A percentile compares a stretch with the other conserved stretches of the same genome.
Conservation (phyloP, 2,888 invertebrate species). For the Agelastica alni region DNA sequence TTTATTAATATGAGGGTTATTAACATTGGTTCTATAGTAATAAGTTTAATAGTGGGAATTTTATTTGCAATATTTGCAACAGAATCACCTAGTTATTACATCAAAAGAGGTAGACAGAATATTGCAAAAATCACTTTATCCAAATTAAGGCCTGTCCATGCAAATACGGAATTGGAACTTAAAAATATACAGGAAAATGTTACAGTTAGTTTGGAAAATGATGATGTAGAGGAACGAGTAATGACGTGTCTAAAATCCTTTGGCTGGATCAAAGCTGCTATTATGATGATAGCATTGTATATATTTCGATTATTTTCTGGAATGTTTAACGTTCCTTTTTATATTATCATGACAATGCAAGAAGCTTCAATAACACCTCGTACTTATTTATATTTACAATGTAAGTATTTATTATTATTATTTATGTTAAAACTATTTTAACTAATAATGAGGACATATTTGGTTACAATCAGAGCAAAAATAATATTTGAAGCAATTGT, state of each 20-base stretch:
- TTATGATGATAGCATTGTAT: not conserved
- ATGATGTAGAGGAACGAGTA: no score
- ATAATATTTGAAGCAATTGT: no score
- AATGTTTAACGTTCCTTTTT: no score
- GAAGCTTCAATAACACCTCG: no score
- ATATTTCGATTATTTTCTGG: not conserved
- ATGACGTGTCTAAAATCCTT: constrained; percentile 6
- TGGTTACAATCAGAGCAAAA: no score
- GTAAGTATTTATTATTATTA: no score
- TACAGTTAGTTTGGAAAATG: no score
- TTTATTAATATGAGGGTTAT: not conserved
- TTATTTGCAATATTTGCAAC: not conserved
- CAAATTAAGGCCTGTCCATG: not conserved
- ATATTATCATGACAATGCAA: no score
- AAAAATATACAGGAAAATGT: not conserved
- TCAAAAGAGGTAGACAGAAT: not conserved
- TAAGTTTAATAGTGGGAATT: not conserved
- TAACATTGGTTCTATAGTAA: not conserved
- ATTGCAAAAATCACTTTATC: not conserved
- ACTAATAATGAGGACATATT: no score
- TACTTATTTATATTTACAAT: no score
- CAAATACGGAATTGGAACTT: not conserved
- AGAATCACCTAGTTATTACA: not conserved
- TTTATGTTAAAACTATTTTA: no score
- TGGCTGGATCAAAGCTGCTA: not conserved